Conservation (phyloP, 2,888 invertebrate species). For the Sinohyriopsis cumingii region DNA sequence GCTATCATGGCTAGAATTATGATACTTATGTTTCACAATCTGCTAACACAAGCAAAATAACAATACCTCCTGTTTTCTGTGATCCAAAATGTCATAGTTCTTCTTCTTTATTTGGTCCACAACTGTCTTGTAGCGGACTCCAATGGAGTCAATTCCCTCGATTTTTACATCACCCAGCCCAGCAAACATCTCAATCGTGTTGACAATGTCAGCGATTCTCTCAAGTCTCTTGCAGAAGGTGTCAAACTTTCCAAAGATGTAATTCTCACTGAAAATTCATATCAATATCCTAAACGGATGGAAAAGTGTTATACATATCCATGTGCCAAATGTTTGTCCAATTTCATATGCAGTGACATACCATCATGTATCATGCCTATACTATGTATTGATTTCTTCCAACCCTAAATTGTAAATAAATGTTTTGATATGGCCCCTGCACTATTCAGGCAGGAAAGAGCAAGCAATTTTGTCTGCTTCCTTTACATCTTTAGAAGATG, state of each 20-base stretch:
- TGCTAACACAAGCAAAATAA: background rate
- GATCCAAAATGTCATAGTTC: conserved; percentile 92
- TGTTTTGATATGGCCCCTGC: no score
- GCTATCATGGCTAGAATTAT: no score
- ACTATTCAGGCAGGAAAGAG: no score
- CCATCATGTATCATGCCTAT: background rate
- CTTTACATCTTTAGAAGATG: no score
- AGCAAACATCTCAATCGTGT: conserved; percentile 89
- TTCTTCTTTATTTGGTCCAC: conserved; percentile 88
- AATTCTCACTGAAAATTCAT: conserved; percentile 83
- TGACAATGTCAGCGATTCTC: conserved; percentile 91
- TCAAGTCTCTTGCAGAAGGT: conserved; percentile 91
- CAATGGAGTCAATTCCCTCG: conserved; percentile 75
- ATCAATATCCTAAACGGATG: background rate
- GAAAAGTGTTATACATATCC: background rate
- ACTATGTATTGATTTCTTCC: no score
- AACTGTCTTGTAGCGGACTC: conserved; percentile 87
- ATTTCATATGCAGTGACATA: background rate
- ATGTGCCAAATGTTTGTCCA: background rate
- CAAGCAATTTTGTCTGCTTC: no score
- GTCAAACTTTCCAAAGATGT: conserved; percentile 97
- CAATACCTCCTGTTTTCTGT: conserved; percentile 82
- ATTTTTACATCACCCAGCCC: conserved; percentile 80
- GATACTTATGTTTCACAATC: background rate
- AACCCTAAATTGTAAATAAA: no score